phyloP scores from a whole-genome alignment of 2,797 vertebrate genomes.

The Sphenopsis melanotis region DNA sequence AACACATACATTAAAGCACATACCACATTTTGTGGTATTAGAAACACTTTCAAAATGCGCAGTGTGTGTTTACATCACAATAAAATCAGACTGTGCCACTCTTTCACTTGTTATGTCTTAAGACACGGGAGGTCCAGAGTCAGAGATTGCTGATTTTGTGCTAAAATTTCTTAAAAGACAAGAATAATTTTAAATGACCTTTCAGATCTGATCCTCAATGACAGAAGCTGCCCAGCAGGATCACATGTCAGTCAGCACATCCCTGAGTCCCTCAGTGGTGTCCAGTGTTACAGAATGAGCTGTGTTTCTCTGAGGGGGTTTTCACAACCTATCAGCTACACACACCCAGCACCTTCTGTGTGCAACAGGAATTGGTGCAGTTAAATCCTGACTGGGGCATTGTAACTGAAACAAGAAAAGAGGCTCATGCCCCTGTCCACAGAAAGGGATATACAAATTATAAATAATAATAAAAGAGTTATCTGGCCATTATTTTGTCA shows the following conservation, averaged over 20 bases:
- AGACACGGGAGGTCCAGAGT: background rate
- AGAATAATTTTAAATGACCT: background rate
- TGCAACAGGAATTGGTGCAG: background rate
- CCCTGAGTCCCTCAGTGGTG: fast-evolving
- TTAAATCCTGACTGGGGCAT: background rate
- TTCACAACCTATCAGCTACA: background rate
- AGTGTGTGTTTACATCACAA: background rate
- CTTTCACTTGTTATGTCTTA: background rate
- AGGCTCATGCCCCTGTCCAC: background rate
- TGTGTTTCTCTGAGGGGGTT: background rate
- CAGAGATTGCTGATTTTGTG: background rate
- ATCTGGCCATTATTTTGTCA: background rate
- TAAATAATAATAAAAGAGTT: background rate
- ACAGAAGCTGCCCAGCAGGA: background rate
- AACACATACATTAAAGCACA: background rate
- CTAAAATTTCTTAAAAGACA: background rate
- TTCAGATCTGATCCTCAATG: background rate
- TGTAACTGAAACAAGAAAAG: background rate
- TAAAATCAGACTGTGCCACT: background rate
- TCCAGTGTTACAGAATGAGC: background rate
- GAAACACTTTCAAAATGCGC: background rate
- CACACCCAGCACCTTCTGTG: background rate
- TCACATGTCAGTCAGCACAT: background rate
- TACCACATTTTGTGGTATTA: background rate
- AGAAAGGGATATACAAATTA: background rate